phyloP scores from a whole-genome alignment of 2,113 vertebrate species.

The Paralichthys olivaceus region DNA sequence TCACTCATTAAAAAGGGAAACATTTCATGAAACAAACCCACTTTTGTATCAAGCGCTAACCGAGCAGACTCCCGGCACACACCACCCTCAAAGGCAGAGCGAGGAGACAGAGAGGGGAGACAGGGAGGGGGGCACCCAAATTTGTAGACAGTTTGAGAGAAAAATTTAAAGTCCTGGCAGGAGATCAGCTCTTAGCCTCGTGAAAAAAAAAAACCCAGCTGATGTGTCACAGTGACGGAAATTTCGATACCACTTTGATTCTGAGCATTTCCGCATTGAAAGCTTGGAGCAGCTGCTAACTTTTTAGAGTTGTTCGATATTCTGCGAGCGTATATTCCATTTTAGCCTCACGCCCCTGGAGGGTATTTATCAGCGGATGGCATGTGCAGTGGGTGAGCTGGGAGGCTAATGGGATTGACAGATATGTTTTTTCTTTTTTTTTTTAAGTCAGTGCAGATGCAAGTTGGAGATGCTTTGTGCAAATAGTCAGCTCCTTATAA shows the following conservation, averaged over 20 bases:
- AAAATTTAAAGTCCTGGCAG: conserved; percentile 47
- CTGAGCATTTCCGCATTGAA: conserved; percentile 5
- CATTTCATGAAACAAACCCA: conserved; percentile 73
- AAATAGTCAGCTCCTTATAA: conserved; percentile 6
- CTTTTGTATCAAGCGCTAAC: conserved; percentile 71
- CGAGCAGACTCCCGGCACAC: conserved; percentile 41
- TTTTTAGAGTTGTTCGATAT: conserved; percentile 27
- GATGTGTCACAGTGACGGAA: conserved; percentile 14
- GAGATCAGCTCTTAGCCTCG: conserved; percentile 38
- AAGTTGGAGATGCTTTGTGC: conserved; percentile 19
- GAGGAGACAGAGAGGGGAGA: conserved; percentile 15
- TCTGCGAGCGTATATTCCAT: conserved; percentile 14
- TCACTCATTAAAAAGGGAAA: conserved; percentile 81
- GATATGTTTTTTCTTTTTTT: conserved; percentile 29
- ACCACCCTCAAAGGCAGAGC: conserved; percentile 49
- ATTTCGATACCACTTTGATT: conserved; percentile 29
- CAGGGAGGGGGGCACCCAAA: neutral
- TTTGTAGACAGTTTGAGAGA: conserved; percentile 26
- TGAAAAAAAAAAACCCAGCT: conserved; percentile 8
- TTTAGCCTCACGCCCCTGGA: conserved; percentile 25
- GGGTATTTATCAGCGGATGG: conserved; percentile 40
- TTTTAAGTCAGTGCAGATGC: conserved; percentile 19
- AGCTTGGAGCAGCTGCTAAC: neutral
- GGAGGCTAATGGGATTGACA: conserved; percentile 44
- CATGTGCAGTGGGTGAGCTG: conserved; percentile 36